Conservation (phyloP, 2,797 vertebrate species). For the Leptodactylus fallax region DNA sequence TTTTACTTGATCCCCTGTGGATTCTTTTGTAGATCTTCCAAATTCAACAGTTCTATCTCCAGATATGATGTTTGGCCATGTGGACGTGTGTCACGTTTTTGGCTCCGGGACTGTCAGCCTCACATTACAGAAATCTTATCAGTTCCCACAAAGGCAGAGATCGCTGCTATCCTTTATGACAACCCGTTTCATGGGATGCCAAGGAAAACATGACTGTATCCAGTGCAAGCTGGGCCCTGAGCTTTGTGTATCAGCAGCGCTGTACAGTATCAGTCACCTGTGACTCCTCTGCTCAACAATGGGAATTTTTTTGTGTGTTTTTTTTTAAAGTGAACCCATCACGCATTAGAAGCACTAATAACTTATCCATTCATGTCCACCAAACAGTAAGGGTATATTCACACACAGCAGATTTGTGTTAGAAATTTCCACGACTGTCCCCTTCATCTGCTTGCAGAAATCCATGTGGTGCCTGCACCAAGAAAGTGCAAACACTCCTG, state of each 20-base stretch:
- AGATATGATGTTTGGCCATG: slow-evolving; percentile 52
- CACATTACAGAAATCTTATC: slow-evolving; percentile 66
- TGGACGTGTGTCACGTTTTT: slow-evolving; percentile 58
- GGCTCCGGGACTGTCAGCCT: slow-evolving; percentile 35
- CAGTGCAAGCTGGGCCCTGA: slow-evolving; percentile 66
- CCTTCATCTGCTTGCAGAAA: no score
- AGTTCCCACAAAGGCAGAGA: slow-evolving; percentile 66
- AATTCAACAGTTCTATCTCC: slow-evolving; percentile 67
- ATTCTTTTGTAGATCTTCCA: slow-evolving; percentile 58
- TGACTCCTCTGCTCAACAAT: not conserved
- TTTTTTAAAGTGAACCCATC: not conserved
- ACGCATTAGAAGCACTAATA: no score
- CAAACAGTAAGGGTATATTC: no score
- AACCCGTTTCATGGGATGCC: slow-evolving; percentile 65
- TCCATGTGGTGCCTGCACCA: not conserved
- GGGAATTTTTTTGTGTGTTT: not conserved
- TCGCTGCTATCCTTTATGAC: slow-evolving; percentile 66
- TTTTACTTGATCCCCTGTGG: not conserved
- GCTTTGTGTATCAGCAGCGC: slow-evolving; percentile 12
- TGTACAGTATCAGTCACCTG: slow-evolving; percentile 15
- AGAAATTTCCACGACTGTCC: no score
- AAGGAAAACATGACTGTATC: slow-evolving; percentile 70
- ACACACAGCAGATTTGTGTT: no score
- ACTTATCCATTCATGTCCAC: no score
- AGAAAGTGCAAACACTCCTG: no score